phyloP scores from a whole-genome alignment of 2,888 invertebrate genomes.

The Ypsolopha scabrella region DNA sequence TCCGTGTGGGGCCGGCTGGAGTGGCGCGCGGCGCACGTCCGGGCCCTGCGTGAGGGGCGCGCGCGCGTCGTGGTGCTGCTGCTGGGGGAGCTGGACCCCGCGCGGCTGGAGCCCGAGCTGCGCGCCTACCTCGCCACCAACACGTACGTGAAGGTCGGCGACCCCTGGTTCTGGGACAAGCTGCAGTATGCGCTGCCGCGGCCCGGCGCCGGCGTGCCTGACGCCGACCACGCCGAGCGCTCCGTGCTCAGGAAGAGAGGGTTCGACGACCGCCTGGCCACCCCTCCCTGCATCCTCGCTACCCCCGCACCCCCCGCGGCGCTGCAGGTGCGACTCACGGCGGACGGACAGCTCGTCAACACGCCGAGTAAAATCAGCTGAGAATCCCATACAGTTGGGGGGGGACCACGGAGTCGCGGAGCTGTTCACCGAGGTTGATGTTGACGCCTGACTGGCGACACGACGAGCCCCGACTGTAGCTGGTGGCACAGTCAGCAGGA shows the following conservation, averaged over 20 bases:
- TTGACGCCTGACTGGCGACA: no score
- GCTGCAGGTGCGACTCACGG: neutral
- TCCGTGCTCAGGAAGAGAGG: neutral
- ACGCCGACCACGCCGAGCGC: neutral
- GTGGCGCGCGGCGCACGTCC: slow-evolving; percentile 65
- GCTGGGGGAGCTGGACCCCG: neutral
- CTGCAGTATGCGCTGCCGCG: slow-evolving; percentile 1
- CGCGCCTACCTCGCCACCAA: slow-evolving; percentile 4
- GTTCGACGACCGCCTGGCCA: neutral
- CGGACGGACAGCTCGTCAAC: no score
- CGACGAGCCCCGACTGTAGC: no score
- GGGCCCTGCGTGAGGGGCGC: neutral
- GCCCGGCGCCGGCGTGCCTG: neutral
- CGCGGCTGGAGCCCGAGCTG: slow-evolving; percentile 6
- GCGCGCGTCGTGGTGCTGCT: slow-evolving; percentile 5
- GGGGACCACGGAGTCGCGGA: no score
- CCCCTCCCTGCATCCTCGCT: neutral
- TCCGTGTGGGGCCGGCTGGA: slow-evolving; percentile 77
- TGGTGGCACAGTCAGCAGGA: no score
- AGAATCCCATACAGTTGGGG: no score
- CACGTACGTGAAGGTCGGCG: neutral
- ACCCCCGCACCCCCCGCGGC: neutral
- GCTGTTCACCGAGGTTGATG: no score
- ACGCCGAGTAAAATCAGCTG: no score
- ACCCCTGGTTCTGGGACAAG: neutral